Evolutionary conservation across 92 coral and sea anemone genomes (phyloP), one percentile per base, ranked within the genome.

Genomic region (Ricordea florida): DNA sequence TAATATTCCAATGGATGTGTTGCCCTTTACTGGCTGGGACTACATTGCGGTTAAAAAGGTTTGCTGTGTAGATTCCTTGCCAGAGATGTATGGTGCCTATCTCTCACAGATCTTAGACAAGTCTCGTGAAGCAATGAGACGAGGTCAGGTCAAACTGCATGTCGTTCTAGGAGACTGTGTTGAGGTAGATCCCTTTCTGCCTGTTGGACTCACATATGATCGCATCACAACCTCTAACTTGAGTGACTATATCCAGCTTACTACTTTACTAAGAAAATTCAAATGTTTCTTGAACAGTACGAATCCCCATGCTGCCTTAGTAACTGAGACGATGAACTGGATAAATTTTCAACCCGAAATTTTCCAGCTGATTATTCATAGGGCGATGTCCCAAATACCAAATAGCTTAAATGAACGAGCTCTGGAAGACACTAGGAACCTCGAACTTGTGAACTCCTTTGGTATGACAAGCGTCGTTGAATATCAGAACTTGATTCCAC

Each of bases 11-110:
- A 6, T 58, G 3, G 67, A 49, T 10, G 30, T 20, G 15, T 29
- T 68, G 3, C 89, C 90, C 1, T 85, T 85, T 47, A 37, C 50
- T 21, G 43, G 81, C 76, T 85, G 90, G 90, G 90, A 85, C 51
- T 85, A 85, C 68, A 24, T 33, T 16, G 91, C 61, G 20, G 44
- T 14, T 14, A 61, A 73, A 21, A 38, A 5, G 5, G 77, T 78
- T 49, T 59, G 49, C 35, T 13, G 45, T 17, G 23, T 30, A 13
- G 21, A 60, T 42, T 72, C 67, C 56, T 35, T 83, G 8, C 51
- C 35, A 10, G 57, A 59, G 49, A 67, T 84, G 84, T 84, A 84
- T 57, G 58, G 64, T 23, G 46, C 11, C 25, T 77, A 84, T 58
- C 52, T 84, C 24, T 63, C 65, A 56, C 64, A 69, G 48, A 69